Evolutionary conservation across 2,797 vertebrate species (phyloP), one percentile per base, ranked within the genome.

Genomic region (Molossus alvarezi): DNA sequence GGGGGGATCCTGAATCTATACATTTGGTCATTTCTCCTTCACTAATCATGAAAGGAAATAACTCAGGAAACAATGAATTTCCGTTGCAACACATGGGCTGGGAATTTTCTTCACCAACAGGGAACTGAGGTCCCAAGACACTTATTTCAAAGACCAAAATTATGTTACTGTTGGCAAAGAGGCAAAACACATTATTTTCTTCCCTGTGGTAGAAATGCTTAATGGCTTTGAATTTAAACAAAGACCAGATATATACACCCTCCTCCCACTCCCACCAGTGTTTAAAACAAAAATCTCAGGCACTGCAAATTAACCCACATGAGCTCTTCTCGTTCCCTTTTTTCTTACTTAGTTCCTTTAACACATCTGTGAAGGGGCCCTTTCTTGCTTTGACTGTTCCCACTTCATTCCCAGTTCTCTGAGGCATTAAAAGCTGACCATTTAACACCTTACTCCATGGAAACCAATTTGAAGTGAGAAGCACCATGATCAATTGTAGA

Each of bases 11-110:
- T 33, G 90, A 75, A 69, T 77, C 58, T 92, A 94, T 81, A 94
- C 55, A 81, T 94, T 96, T 91, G 91, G 72, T 65, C 94, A 80
- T 96, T 97, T 93, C 76, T 93, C 97, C 84, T 48, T 84, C 29
- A 73, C 69, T 81, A 95, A 95, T 95, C 41, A 62, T 27, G 73
- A 93, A 97, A 98, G 97, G 97, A 98, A 98, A 77, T 90, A 97
- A 95, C 92, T 96, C 94, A 69, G 97, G 96, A 98, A 98, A 94
- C 65, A 77, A 0, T 96, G 97, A 87, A 92, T 92, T 98, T 97
- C 97, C 86, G 77, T 88, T 71, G 87, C 92, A 91, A 96, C 97
- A 97, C 85, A 75, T 87, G 88, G 97, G 89, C 87, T 88, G 64
- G 96, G 93, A 97, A 97, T 96, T 83, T 58, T 75, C 94, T 94